phyloP scores from a whole-genome alignment of 2,797 vertebrate genomes.

The Chelon auratus region DNA sequence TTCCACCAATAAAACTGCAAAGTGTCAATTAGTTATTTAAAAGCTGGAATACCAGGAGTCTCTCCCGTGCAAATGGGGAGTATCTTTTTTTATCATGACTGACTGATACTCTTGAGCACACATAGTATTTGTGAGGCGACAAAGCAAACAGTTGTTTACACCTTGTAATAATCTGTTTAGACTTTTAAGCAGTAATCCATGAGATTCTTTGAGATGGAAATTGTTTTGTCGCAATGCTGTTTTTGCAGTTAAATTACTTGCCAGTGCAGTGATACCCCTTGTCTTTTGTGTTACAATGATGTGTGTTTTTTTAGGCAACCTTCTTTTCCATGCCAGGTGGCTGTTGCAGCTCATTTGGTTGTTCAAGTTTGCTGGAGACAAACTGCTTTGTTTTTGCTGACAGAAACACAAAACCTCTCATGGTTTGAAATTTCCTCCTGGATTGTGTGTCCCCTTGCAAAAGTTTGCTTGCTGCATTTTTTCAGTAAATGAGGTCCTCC shows the following conservation, averaged over 20 bases:
- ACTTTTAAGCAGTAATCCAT: constrained; percentile 8
- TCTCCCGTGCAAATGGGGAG: neutral
- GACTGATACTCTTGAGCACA: neutral
- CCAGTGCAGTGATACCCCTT: neutral
- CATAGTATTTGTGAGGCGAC: neutral
- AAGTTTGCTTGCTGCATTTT: neutral
- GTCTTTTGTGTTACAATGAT: neutral
- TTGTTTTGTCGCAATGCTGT: neutral
- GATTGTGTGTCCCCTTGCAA: neutral
- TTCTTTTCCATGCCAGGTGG: neutral
- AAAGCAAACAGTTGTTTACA: constrained; percentile 3
- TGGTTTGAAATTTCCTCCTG: constrained; percentile 11
- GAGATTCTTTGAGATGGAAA: neutral
- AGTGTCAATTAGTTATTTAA: neutral
- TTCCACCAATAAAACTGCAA: constrained; percentile 9
- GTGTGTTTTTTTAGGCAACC: neutral
- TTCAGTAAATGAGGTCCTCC: neutral
- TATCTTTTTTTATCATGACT: neutral
- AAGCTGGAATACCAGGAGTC: neutral
- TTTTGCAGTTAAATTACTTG: neutral
- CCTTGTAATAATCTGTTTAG: neutral
- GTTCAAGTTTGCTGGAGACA: constrained; percentile 1
- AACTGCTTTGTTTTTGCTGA: constrained; percentile 12
- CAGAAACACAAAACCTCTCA: constrained; percentile 16
- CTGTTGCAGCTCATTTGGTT: neutral